phyloP scores from a whole-genome alignment of 2,888 invertebrate species.

The Seira ritae region DNA sequence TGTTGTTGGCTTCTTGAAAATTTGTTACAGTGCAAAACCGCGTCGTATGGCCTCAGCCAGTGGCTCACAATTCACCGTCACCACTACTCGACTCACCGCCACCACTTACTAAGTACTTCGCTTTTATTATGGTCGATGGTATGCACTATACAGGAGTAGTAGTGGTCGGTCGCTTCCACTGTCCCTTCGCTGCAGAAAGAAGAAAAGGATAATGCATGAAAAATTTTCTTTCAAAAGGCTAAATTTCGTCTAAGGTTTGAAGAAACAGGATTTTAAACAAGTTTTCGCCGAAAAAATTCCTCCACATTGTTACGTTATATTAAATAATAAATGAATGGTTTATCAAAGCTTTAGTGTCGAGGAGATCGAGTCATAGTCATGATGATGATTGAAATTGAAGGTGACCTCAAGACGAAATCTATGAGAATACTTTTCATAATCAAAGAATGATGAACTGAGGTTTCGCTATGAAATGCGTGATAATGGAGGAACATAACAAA shows the following conservation, averaged over 20 bases:
- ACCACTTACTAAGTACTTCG: not conserved
- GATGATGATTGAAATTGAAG: constrained; percentile 14
- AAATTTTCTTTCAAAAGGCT: too few species aligned
- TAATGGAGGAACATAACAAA: too few species aligned
- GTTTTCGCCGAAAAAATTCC: constrained; percentile 38
- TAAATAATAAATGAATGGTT: not conserved
- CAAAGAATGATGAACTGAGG: too few species aligned
- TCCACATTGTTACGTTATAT: constrained; percentile 32
- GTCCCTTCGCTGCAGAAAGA: not conserved
- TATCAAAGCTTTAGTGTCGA: constrained; percentile 5
- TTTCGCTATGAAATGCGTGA: too few species aligned
- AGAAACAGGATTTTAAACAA: constrained; percentile 53
- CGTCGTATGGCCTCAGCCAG: constrained; percentile 44
- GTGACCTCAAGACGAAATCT: constrained; percentile 31
- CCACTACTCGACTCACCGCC: constrained; percentile 1
- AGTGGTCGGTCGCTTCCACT: too few species aligned
- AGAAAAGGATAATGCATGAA: too few species aligned
- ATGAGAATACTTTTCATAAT: not conserved
- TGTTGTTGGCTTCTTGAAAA: not conserved
- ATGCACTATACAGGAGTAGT: not conserved
- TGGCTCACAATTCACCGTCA: constrained; percentile 28
- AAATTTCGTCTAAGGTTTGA: too few species aligned
- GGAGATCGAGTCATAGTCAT: not conserved
- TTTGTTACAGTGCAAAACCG: constrained; percentile 15
- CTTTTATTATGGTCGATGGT: constrained; percentile 13